Base-by-base conservation (phyloP, 2,888 invertebrate genomes). In the Lordiphosa andalusiaca region DNA sequence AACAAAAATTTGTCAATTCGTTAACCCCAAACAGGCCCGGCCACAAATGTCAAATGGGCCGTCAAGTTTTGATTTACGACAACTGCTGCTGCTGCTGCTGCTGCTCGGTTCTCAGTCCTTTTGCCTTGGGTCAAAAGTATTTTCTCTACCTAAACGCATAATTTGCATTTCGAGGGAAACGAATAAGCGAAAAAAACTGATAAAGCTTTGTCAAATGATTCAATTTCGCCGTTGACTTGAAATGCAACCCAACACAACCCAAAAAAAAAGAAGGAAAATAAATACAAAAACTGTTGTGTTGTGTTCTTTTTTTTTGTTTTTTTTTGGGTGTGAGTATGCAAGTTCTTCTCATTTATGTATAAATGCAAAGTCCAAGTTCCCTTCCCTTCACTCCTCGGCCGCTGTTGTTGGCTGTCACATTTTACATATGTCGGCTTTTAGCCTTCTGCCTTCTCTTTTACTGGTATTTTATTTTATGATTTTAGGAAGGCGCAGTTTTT, bases 201-300 rank as follows among this genome's bases (percentile, higher is more conserved):
- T 73, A 73, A 73, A 58, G 67, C 71, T 72, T 81, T 77, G 82
- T 72, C 84, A 77, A 82, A 84, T 80, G 85, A 80, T 84, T 80
- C 85, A 84, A 84, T 80, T 80, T 84, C 75, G 49, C 39, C 66
- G 60, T 73, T 65, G 74, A 70, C 81, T 69, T 64, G 47, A 71
- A 78, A 73, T 82, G 82, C 83, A 82, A 16, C 16, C 16, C 16
- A 16, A 62, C 77, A 66, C 42, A 37, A 51, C 51, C 49, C 46
- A 19, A 35, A 38, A 51, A 33, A 16, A 16, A 16, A 38, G 48
- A 33, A 19, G 42, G 6, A 36, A 53, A 73, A 54, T 47, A 47
- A 50, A 61, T 61, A 58, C 39, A 44, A 57, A 13, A 53, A 61
- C 53, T 57, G 40, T 30, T 46, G 49, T 57, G 40, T 30, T 46